Conservation (phyloP, 2,888 invertebrate genomes). For the Pristionchus exspectatus region DNA sequence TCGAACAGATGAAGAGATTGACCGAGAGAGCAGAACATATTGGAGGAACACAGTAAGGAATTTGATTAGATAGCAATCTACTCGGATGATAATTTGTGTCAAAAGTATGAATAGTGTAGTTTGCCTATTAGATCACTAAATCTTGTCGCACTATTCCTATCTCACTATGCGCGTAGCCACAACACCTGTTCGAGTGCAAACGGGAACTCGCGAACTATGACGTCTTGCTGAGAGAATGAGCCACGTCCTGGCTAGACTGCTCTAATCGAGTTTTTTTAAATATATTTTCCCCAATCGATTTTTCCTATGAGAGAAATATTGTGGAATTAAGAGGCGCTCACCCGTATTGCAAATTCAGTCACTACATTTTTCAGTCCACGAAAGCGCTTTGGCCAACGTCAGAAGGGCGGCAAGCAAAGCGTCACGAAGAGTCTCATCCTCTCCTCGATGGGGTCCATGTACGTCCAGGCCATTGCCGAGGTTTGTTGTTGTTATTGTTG, state of each 20-base stretch:
- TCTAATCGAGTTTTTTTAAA: no score
- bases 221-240: not conserved
- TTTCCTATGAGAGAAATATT: no score
- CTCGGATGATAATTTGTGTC: no score
- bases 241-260: not conserved
- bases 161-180: not conserved
- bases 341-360: not conserved
- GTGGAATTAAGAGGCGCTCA: no score
- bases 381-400: constrained; percentile 60
- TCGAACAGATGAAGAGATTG: constrained; percentile 59
- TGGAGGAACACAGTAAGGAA: not conserved
- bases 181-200: not conserved
- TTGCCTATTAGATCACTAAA: no score
- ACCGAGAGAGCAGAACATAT: constrained; percentile 57
- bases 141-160: no score
- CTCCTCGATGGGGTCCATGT: constrained; percentile 65
- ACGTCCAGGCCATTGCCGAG: constrained; percentile 61
- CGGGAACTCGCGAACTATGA: not conserved
- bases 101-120: no score
- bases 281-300: no score
- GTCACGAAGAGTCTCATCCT: constrained; percentile 65
- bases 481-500: not conserved
- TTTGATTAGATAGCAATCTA: no score
- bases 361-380: constrained; percentile 56
- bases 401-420: constrained; percentile 57